These are phyloP conservation scores for Mormyrus lacerda DNA, from an alignment of 2,113 vertebrate species.

Conservation along the genomic window DNA sequence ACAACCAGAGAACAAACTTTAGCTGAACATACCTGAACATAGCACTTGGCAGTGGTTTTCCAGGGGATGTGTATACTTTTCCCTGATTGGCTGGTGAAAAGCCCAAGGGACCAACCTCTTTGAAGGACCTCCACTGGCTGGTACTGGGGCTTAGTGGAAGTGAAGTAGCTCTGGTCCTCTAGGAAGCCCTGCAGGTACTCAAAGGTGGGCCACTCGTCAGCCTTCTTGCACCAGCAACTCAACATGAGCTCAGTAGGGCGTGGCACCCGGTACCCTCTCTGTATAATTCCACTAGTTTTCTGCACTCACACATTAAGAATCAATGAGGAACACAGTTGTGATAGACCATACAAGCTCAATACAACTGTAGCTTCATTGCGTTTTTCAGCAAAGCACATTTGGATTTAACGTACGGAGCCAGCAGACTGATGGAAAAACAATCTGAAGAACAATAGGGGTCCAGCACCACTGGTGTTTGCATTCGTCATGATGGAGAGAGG, in stretches of 20 bases:
- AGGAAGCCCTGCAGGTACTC: constrained; percentile 96
- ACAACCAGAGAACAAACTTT: background rate
- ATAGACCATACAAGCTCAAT: background rate
- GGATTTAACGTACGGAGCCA: background rate
- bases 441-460: background rate
- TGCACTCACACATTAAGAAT: constrained; percentile 87
- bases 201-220: constrained; percentile 89
- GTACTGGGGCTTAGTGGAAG: constrained; percentile 95
- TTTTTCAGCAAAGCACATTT: background rate
- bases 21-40: background rate
- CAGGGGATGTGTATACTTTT: background rate
- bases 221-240: constrained; percentile 90
- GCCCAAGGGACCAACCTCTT: background rate
- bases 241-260: constrained; percentile 88
- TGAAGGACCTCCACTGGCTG: constrained; percentile 95
- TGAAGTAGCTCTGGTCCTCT: constrained; percentile 86
- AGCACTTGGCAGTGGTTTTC: constrained; percentile 7
- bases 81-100: background rate
- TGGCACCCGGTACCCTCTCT: constrained; percentile 93
- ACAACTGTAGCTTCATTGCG: background rate
- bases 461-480: background rate
- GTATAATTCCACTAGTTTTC: constrained; percentile 95
- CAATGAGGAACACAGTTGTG: background rate
- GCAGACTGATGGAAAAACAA: background rate
- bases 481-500: background rate